Percentiles rank a stretch among this genome's conserved stretches.
Conservation (phyloP, 2,113 vertebrate genomes). For the Pachyramphus minor region DNA sequence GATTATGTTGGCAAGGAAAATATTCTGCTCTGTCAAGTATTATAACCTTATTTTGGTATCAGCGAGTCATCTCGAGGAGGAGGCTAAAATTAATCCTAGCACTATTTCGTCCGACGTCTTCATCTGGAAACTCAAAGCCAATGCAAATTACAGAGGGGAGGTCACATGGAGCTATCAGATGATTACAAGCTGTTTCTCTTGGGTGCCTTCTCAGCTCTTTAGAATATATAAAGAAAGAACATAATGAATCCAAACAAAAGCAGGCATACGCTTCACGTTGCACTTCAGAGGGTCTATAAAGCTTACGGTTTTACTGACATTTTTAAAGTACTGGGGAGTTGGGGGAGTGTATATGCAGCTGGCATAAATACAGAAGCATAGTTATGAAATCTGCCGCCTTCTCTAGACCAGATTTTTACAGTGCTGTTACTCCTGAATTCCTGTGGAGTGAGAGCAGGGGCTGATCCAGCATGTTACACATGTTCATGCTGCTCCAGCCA, state of each 20-base stretch:
- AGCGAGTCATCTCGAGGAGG: background rate
- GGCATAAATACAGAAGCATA: background rate
- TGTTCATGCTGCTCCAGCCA: background rate
- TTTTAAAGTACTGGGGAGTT: rapidly evolving
- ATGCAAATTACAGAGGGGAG: slow-evolving; percentile 1
- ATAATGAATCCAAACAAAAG: background rate
- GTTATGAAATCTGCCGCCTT: background rate
- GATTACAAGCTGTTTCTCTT: slow-evolving; percentile 15
- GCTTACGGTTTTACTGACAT: background rate
- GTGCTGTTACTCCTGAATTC: background rate
- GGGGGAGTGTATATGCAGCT: background rate
- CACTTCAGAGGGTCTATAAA: background rate
- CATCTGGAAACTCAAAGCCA: background rate
- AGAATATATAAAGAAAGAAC: background rate
- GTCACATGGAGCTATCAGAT: slow-evolving; percentile 19
- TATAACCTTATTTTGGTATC: slow-evolving; percentile 33
- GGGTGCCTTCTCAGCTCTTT: background rate
- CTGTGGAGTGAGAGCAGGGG: background rate
- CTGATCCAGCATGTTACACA: rapidly evolving
- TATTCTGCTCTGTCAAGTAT: background rate
- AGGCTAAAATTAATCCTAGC: slow-evolving; percentile 42
- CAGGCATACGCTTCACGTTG: background rate
- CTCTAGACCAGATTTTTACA: background rate
- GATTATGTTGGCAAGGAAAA: background rate
- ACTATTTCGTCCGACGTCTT: background rate